phyloP scores from a whole-genome alignment of 2,797 vertebrate genomes.

The Lithobates sylvaticus region DNA sequence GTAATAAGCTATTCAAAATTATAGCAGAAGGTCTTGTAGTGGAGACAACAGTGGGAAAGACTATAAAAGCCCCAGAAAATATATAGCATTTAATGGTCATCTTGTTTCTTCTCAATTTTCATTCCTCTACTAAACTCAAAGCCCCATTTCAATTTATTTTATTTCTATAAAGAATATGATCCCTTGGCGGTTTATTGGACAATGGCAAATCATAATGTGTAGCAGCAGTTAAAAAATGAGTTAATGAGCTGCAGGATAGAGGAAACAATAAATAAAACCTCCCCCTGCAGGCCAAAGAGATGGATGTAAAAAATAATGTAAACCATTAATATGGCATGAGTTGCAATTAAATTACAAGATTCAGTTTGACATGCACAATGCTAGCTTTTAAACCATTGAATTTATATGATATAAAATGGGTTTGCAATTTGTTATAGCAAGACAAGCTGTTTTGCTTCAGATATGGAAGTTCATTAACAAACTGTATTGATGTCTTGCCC shows the following conservation, averaged over 20 bases:
- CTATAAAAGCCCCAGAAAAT: background rate
- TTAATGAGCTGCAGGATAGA: constrained; percentile 79
- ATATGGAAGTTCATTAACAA: constrained; percentile 81
- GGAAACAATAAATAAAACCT: constrained; percentile 76
- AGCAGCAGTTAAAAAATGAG: constrained; percentile 70
- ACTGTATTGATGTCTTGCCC: constrained; percentile 76
- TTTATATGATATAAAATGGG: constrained; percentile 81
- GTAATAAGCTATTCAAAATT: background rate
- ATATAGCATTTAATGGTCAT: constrained; percentile 10
- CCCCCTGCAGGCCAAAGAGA: constrained; percentile 77
- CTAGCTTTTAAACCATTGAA: constrained; percentile 75
- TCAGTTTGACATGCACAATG: constrained; percentile 73
- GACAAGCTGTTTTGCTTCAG: constrained; percentile 82
- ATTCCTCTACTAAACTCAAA: constrained; percentile 60
- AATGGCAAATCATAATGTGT: constrained; percentile 70
- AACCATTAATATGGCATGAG: constrained; percentile 78
- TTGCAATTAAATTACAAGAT: constrained; percentile 76
- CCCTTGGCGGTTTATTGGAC: constrained; percentile 76
- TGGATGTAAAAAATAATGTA: constrained; percentile 84
- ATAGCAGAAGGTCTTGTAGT: background rate
- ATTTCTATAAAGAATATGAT: constrained; percentile 69
- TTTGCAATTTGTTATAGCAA: constrained; percentile 78
- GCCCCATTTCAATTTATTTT: constrained; percentile 40
- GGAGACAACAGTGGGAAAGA: background rate
- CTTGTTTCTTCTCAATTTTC: background rate